These are phyloP conservation scores for Lasioglossum villosulum DNA, from an alignment of 2,888 invertebrate species.

Conservation along the genomic window DNA sequence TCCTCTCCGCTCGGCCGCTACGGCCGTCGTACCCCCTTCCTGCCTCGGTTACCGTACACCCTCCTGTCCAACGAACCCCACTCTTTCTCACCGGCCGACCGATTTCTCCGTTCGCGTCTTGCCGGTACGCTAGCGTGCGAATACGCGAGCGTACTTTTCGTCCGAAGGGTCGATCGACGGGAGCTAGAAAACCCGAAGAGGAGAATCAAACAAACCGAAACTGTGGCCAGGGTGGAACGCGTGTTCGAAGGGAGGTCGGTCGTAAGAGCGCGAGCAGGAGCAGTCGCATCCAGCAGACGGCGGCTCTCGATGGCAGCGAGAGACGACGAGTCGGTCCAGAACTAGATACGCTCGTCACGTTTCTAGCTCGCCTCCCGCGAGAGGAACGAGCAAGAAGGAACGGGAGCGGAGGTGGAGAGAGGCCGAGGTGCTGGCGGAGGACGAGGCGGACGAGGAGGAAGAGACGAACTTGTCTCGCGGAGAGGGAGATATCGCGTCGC, in stretches of 20 bases:
- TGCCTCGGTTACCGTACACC: conserved; percentile 51
- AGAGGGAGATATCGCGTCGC: conserved; percentile 48
- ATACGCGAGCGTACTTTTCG: neutral
- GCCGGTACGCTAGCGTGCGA: neutral
- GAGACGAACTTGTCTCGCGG: conserved; percentile 55
- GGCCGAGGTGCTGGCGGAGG: conserved; percentile 38
- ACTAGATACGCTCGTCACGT: conserved; percentile 84
- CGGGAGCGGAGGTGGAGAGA: conserved; percentile 29
- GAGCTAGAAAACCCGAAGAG: neutral
- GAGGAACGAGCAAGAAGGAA: conserved; percentile 66
- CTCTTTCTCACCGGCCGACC: conserved; percentile 35
- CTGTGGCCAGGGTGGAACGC: neutral
- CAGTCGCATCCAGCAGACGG: conserved; percentile 73
- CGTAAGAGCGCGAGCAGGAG: conserved; percentile 36
- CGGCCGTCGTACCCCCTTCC: conserved; percentile 62
- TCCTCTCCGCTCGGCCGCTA: conserved; percentile 39
- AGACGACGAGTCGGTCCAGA: conserved; percentile 81
- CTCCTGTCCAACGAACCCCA: conserved; percentile 64
- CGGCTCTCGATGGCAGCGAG: conserved; percentile 77
- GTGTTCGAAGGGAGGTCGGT: neutral
- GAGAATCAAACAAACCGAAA: neutral
- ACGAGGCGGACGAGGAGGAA: conserved; percentile 38
- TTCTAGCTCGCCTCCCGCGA: conserved; percentile 76
- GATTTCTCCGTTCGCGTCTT: conserved; percentile 43
- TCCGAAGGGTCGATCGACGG: neutral